These are phyloP conservation scores for Parascotia fuliginaria DNA, from an alignment of 2,888 invertebrate genomes.

Conservation along the genomic window DNA sequence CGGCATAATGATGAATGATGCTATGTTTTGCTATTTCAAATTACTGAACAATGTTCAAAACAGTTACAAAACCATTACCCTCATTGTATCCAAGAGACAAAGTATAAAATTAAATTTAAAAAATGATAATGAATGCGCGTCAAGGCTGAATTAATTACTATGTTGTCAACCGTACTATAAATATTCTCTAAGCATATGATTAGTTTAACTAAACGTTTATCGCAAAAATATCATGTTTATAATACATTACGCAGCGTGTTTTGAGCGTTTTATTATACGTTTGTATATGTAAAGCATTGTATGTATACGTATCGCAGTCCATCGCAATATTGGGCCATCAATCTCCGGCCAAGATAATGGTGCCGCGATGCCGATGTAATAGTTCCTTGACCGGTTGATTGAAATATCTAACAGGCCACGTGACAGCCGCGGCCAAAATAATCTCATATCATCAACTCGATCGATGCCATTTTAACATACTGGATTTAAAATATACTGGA, in stretches of 20 bases:
- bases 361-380: constrained; percentile 65
- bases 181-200: constrained; percentile 35
- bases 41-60: too few species aligned
- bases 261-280: constrained; percentile 26
- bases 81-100: too few species aligned
- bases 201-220: constrained; percentile 22
- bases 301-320: constrained; percentile 51
- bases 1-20: too few species aligned
- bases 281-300: constrained; percentile 32
- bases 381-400: constrained; percentile 75
- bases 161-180: constrained; percentile 34
- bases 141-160: constrained; percentile 26
- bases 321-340: constrained; percentile 76
- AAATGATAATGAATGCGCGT: not conserved
- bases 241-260: constrained; percentile 47
- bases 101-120: not conserved
- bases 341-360: constrained; percentile 76
- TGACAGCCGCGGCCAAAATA: constrained; percentile 47
- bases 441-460: constrained; percentile 45
- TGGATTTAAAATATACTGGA: constrained; percentile 34
- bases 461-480: constrained; percentile 36
- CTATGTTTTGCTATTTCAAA: too few species aligned
- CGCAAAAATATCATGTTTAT: constrained; percentile 21
- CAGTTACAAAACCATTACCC: too few species aligned
- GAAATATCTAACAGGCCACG: constrained; percentile 63